Conservation (phyloP, 2,888 invertebrate genomes). For the Tholera decimalis region DNA sequence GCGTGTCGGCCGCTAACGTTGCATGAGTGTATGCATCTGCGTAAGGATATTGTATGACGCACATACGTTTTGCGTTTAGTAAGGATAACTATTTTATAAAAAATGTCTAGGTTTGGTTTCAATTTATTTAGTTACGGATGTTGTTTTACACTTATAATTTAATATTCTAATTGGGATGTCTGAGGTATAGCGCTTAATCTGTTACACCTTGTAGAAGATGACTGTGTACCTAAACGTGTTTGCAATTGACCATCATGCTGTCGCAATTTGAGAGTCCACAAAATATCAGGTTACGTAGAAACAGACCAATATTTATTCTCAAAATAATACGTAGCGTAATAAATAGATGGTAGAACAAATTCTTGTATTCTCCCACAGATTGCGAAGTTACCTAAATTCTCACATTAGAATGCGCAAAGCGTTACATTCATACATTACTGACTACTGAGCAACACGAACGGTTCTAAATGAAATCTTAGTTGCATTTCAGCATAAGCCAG, state of each 20-base stretch:
- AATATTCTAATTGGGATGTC: no score
- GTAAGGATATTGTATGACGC: no score
- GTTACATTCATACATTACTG: constrained; percentile 45
- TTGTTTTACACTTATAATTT: no score
- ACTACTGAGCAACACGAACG: constrained; percentile 15
- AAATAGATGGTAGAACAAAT: constrained; percentile 33
- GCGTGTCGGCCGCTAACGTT: no score
- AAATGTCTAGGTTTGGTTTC: no score
- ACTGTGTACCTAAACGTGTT: constrained; percentile 32
- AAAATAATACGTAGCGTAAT: constrained; percentile 43
- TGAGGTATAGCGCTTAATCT: no score
- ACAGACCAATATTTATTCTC: constrained; percentile 33
- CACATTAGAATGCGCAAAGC: constrained; percentile 34
- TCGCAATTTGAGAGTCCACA: constrained; percentile 20
- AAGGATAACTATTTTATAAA: no score
- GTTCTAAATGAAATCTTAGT: constrained; percentile 36
- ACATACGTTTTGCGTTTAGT: no score
- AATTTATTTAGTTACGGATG: no score
- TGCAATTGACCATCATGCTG: constrained; percentile 13
- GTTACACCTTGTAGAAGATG: no score
- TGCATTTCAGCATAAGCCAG: constrained; percentile 19
- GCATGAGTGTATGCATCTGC: no score
- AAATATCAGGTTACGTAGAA: constrained; percentile 32
- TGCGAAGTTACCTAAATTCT: constrained; percentile 40
- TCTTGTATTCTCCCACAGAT: constrained; percentile 34